Base-by-base conservation (phyloP, 2,888 invertebrate species). In the Ceratothoa steindachneri region DNA sequence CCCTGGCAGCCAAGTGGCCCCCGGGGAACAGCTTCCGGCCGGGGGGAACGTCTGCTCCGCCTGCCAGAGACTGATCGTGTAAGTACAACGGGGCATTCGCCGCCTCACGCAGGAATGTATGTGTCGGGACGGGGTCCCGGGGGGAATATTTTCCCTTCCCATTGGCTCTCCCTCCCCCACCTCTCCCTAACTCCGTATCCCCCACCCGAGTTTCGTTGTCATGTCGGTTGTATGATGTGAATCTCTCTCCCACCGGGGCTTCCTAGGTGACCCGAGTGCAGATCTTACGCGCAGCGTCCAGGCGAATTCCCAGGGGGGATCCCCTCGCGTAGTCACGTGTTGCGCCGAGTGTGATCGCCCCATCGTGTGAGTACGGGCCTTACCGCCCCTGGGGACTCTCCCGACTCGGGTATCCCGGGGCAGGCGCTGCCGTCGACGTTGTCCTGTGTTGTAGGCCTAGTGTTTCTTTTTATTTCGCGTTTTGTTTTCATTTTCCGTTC, bases 51-150 rank as follows among this genome's bases (percentile, higher is more conserved):
- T 95, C 86, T 98, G 98, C 88, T 93, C 93, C 82, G 95, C 95
- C 84, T 98, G 98, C 88, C 96, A 96, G 86, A 90, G 96, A 84
- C 90, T 96, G 84, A 96, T 97, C 87, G 93, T 95, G 97, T 97
- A 92, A 94, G 95, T 92, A 87, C 2, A 24, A 24, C 15, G 30
- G 22, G 12, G 19, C 24, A 64, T 19, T 19, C 2, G 15, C 64
- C 19, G 19, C 15, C 15, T n/a, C 15, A 51, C 15, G 15, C 1
- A 51, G 19, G 19, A 51, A n/a, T 19, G 15, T 19, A 51, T 51
- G 19, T n/a, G 19, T 2, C 19, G 52, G 52, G 52, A 51, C 19
- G n/a, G 52, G 52, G 15, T 51, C 52, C 19, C 52, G 15, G 15
- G 15, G n/a, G n/a, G n/a, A n/a, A n/a, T n/a, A 15, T 41, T 41